phyloP scores from a whole-genome alignment of 1,140 invertebrate species.

The Samia ricini region DNA sequence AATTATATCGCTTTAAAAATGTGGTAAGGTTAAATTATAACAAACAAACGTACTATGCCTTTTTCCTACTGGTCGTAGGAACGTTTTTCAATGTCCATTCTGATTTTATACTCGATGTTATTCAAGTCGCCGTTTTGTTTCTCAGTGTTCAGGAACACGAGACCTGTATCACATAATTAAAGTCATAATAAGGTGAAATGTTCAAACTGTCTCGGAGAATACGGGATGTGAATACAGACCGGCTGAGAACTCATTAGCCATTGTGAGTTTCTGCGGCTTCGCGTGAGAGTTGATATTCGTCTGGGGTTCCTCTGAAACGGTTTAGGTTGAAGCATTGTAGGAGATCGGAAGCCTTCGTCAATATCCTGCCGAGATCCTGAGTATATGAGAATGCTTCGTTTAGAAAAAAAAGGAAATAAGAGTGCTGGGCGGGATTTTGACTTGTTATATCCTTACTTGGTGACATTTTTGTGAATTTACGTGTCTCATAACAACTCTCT shows the following conservation, averaged over 20 bases:
- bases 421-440: too few relatives aligned
- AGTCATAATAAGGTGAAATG: background rate
- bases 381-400: constrained; percentile 11
- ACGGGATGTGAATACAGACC: constrained; percentile 43
- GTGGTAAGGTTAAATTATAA: background rate
- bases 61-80: constrained; percentile 79
- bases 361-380: constrained; percentile 42
- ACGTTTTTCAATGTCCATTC: constrained; percentile 84
- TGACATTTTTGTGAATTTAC: too few relatives aligned
- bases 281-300: constrained; percentile 73
- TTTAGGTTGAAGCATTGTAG: constrained; percentile 80
- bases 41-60: constrained; percentile 70
- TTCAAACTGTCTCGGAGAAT: too few relatives aligned
- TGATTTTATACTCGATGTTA: constrained; percentile 80
- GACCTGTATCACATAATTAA: constrained; percentile 44
- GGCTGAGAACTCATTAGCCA: constrained; percentile 79
- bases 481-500: too few relatives aligned
- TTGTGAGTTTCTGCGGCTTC: constrained; percentile 76
- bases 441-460: too few relatives aligned
- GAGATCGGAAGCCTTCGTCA: constrained; percentile 64
- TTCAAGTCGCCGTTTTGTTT: constrained; percentile 42
- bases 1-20: background rate
- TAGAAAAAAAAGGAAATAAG: too few relatives aligned
- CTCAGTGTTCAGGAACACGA: constrained; percentile 66
- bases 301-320: constrained; percentile 75